Base-by-base conservation (phyloP, 2,888 invertebrate genomes). In the Tachystola acroxantha region DNA sequence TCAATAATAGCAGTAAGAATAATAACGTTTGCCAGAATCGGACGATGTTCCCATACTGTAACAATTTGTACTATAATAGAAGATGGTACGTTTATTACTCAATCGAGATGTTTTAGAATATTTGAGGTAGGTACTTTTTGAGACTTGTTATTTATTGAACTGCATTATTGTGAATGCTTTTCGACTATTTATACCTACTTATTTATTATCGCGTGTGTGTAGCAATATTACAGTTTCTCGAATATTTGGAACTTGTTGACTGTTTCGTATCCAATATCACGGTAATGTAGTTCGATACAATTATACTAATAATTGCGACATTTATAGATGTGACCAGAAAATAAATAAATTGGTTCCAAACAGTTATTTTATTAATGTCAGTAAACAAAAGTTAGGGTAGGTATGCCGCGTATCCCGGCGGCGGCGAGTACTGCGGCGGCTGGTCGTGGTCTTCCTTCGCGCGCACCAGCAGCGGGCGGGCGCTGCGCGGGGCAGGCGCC, bases 381-480 rank as follows among this genome's bases (percentile, higher is more conserved):
- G 3, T 24, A 24, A 6, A n/a, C 3, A 10, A 12, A 20, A 32
- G 2, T 25, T 65, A 85, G 2, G 84, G 86, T 40, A 86, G 59
- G 39, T 74, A 85, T 6, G 72, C 63, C 3, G 66, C 67, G 42
- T 85, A 86, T 1, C 76, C 74, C 0, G 85, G 84, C 1, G 86
- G 85, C 0, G 85, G 84, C 0, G 79, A 76, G 39, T 85, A 84
- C 25, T 77, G 72, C 0, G 82, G 80, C 0, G 78, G 81, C 26
- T 67, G 58, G 10, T 9, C n/a, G 45, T 26, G 29, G n/a, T n/a
- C n/a, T n/a, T 71, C 54, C 39, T 68, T 77, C 0, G 71, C 39
- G 0, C 66, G 67, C 9, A 85, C 73, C 40, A 67, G 41, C 7
- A 78, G 44, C 0, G 79, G 73, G 1, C 54, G 53, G 4, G 62